These are phyloP conservation scores for Cremastinae sp. DNA, from an alignment of 2,888 invertebrate species.

Conservation along the genomic window DNA sequence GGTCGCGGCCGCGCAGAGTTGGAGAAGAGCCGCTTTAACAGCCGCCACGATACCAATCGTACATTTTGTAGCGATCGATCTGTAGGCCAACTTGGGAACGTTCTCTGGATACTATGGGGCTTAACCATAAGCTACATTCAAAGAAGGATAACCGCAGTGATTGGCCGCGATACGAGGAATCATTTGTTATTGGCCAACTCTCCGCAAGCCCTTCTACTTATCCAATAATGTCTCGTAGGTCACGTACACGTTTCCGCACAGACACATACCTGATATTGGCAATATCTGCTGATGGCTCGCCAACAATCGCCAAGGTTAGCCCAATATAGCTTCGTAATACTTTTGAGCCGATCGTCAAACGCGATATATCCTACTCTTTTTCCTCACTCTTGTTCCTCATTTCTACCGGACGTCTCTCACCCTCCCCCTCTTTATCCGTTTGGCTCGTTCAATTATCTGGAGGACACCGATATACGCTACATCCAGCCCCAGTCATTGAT, in stretches of 20 bases:
- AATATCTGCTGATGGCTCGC: slow-evolving; percentile 12
- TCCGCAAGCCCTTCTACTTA: not conserved
- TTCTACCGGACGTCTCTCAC: slow-evolving; percentile 14
- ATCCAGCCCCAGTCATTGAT: slow-evolving; percentile 38
- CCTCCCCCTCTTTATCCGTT: slow-evolving; percentile 11
- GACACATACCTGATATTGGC: slow-evolving; percentile 10
- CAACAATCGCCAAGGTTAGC: slow-evolving; percentile 8
- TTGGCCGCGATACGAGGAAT: slow-evolving; percentile 41
- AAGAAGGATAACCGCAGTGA: slow-evolving; percentile 18
- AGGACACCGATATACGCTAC: slow-evolving; percentile 3
- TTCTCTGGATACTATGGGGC: slow-evolving; percentile 23
- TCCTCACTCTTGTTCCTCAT: slow-evolving; percentile 7
- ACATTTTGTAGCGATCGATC: slow-evolving; percentile 61
- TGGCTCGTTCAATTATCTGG: slow-evolving; percentile 40
- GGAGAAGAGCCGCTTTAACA: slow-evolving; percentile 56
- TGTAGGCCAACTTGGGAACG: slow-evolving; percentile 39
- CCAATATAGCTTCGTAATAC: not conserved
- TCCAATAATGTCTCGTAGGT: slow-evolving; percentile 19
- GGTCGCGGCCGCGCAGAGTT: slow-evolving; percentile 49
- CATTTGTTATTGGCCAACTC: slow-evolving; percentile 35
- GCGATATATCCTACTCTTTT: slow-evolving; percentile 11
- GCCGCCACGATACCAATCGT: slow-evolving; percentile 55
- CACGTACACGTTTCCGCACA: not conserved
- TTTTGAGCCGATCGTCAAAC: slow-evolving; percentile 10
- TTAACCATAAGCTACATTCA: slow-evolving; percentile 11